Evolutionary conservation across 35 echinoderm and acorn worm genomes (phyloP).

Genomic region (Nesometra sesokonis): DNA sequence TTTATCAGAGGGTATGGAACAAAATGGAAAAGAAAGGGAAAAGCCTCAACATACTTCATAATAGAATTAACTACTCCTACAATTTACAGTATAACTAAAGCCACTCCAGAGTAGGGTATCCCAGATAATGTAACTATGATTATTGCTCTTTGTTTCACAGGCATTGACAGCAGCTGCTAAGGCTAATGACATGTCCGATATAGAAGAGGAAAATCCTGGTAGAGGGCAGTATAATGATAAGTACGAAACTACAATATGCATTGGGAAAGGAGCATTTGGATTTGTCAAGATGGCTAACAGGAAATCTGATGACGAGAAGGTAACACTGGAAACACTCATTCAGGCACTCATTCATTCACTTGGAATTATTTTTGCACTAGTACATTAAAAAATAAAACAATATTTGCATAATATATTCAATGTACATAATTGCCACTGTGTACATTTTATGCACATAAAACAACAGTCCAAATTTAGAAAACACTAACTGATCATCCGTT

Average conservation of each 20-base stretch:
- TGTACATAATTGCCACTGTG: neutral
- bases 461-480: too few relatives aligned
- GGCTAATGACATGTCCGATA: constrained; percentile 27
- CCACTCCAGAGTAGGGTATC: neutral
- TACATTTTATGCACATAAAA: neutral
- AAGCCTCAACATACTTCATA: too few relatives aligned
- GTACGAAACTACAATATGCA: constrained; percentile 68
- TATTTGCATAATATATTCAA: neutral
- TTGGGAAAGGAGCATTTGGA: constrained; percentile 95
- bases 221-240: constrained; percentile 51
- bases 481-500: too few relatives aligned
- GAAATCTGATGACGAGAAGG: constrained; percentile 44
- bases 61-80: too few relatives aligned
- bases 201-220: constrained; percentile 59
- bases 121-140: neutral
- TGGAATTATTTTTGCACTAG: neutral
- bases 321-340: neutral
- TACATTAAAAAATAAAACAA: neutral
- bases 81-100: too few relatives aligned
- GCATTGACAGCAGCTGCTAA: constrained; percentile 38
- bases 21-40: too few relatives aligned
- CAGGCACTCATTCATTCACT: too few relatives aligned
- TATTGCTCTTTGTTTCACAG: constrained; percentile 20
- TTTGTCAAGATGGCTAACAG: constrained; percentile 89
- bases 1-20: too few relatives aligned